Conservation (phyloP, 2,113 vertebrate species). For the Microcebus lehilahytsara region DNA sequence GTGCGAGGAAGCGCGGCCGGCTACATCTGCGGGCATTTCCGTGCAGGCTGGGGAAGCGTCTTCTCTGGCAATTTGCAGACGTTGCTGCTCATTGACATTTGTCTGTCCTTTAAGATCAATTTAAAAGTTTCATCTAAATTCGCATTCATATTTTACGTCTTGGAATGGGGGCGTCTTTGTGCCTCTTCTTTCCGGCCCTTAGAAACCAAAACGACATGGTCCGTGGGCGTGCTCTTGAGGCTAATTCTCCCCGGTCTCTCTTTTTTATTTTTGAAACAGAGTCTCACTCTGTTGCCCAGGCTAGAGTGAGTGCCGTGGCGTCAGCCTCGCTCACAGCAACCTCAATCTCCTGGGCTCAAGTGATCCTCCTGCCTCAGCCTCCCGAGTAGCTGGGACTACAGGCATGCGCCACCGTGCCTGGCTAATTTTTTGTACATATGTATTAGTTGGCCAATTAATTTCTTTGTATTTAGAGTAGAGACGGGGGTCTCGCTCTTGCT, state of each 20-base stretch:
- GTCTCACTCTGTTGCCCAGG: no score
- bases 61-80: fast-evolving
- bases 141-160: background rate
- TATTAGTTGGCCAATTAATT: no score
- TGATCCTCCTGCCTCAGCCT: no score
- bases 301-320: no score
- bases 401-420: no score
- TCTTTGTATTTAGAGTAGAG: no score
- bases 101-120: background rate
- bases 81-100: background rate
- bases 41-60: fast-evolving
- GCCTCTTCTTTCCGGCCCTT: background rate
- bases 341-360: no score
- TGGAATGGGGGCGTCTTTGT: fast-evolving
- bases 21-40: fast-evolving
- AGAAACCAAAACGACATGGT: background rate
- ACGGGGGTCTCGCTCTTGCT: no score
- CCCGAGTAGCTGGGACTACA: no score
- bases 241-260: background rate
- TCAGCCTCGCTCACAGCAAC: no score
- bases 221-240: fast-evolving
- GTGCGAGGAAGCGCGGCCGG: background rate
- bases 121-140: background rate
- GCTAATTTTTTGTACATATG: no score
- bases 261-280: no score